These are phyloP conservation scores for Perithous albicinctus DNA, from an alignment of 2,888 invertebrate species.

Conservation along the genomic window DNA sequence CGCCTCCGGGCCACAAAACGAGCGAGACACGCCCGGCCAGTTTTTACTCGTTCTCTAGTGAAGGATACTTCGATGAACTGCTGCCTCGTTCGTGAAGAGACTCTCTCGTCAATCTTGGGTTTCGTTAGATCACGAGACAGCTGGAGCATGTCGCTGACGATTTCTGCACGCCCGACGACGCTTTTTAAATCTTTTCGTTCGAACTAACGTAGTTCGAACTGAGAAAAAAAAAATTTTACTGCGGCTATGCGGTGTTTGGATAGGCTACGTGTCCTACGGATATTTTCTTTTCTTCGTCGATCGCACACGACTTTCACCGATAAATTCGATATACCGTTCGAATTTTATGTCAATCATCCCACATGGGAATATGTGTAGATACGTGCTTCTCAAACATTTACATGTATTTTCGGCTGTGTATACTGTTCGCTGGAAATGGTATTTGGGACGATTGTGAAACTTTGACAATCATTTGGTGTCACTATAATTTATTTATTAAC, in stretches of 20 bases:
- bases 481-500: neutral
- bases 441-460: neutral
- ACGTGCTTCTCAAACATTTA: neutral
- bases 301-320: conserved; percentile 42
- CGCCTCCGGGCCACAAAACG: conserved; percentile 27
- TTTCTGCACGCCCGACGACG: conserved; percentile 49
- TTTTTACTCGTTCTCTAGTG: conserved; percentile 13
- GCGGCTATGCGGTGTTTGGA: conserved; percentile 55
- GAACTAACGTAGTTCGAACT: neutral
- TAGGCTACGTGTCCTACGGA: conserved; percentile 59
- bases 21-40: neutral
- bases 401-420: neutral
- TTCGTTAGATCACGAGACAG: conserved; percentile 54
- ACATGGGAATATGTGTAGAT: neutral
- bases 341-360: neutral
- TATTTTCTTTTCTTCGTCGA: conserved; percentile 52
- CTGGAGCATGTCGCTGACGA: conserved; percentile 21
- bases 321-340: neutral
- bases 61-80: conserved; percentile 3
- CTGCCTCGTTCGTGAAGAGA: conserved; percentile 10
- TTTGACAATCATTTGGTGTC: neutral
- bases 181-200: conserved; percentile 11
- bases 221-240: neutral
- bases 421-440: neutral
- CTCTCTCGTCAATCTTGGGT: conserved; percentile 55